Conservation (phyloP, 2,113 vertebrate species). For the Siphamia tubifer region DNA sequence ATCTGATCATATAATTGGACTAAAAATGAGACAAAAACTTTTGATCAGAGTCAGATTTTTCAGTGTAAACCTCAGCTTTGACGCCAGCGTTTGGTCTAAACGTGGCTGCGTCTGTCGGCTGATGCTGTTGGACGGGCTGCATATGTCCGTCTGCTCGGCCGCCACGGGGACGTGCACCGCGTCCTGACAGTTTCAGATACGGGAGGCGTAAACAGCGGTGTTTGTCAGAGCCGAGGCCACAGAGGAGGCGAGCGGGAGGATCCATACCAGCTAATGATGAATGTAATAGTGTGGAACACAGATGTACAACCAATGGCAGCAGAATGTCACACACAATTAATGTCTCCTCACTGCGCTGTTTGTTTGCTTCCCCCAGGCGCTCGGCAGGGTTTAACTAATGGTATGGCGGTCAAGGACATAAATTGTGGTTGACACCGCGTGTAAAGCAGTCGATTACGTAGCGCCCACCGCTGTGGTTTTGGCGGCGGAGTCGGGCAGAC, state of each 20-base stretch:
- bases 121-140: slow-evolving; percentile 12
- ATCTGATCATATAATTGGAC: too few species aligned
- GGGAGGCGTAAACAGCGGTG: neutral
- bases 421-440: slow-evolving; percentile 81
- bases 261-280: slow-evolving; percentile 78
- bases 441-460: slow-evolving; percentile 81
- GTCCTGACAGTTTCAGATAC: slow-evolving; percentile 1
- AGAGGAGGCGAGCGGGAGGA: slow-evolving; percentile 31
- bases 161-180: slow-evolving; percentile 11
- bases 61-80: too few species aligned
- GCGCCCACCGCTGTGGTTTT: slow-evolving; percentile 68
- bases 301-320: slow-evolving; percentile 82
- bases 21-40: too few species aligned
- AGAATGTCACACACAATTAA: slow-evolving; percentile 84
- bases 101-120: neutral
- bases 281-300: slow-evolving; percentile 84
- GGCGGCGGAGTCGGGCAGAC: neutral
- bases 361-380: slow-evolving; percentile 74
- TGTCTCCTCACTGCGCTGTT: slow-evolving; percentile 71
- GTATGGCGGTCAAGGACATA: slow-evolving; percentile 77
- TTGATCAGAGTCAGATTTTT: too few species aligned
- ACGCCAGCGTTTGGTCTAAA: neutral
- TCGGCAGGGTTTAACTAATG: slow-evolving; percentile 83
- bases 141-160: slow-evolving; percentile 4
- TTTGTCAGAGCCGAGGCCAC: slow-evolving; percentile 43